Percentiles rank a stretch among this genome's conserved stretches.
These are phyloP conservation scores for Zootoca vivipara DNA, from an alignment of 2,113 vertebrate species.

Conservation along the genomic window DNA sequence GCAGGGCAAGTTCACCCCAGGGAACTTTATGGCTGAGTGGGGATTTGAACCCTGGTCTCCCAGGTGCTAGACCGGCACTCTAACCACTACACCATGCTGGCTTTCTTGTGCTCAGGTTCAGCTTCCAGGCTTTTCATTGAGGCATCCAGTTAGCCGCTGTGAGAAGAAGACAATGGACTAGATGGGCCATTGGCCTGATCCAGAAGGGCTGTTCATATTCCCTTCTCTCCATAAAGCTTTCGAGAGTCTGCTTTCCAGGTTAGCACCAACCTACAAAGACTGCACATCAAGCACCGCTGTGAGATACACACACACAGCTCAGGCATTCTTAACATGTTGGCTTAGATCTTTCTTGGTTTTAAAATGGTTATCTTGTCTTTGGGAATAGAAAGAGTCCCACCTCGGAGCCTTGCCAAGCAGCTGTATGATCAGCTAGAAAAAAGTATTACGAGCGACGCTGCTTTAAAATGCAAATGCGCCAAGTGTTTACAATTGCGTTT, in stretches of 20 bases:
- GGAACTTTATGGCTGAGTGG: too few relatives aligned
- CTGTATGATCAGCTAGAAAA: neutral
- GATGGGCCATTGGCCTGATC: too few relatives aligned
- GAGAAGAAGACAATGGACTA: too few relatives aligned
- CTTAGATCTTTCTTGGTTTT: conserved; percentile 2
- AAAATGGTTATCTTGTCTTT: neutral
- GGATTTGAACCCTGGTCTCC: too few relatives aligned
- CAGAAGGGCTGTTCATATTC: too few relatives aligned
- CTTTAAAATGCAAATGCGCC: conserved; percentile 30
- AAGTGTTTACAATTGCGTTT: conserved; percentile 6
- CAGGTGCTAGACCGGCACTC: too few relatives aligned
- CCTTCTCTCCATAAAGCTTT: too few relatives aligned
- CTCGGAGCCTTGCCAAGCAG: neutral
- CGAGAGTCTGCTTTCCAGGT: neutral
- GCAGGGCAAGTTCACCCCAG: too few relatives aligned
- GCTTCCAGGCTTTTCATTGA: too few relatives aligned
- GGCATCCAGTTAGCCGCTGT: too few relatives aligned
- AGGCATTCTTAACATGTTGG: neutral
- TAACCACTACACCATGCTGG: too few relatives aligned
- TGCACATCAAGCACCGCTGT: neutral
- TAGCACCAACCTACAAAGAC: neutral
- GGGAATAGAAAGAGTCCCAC: neutral
- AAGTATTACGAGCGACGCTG: neutral
- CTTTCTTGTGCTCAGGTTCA: too few relatives aligned
- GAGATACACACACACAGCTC: neutral